Base-by-base conservation (phyloP, 2,888 invertebrate species). In the Hydraecia micacea region DNA sequence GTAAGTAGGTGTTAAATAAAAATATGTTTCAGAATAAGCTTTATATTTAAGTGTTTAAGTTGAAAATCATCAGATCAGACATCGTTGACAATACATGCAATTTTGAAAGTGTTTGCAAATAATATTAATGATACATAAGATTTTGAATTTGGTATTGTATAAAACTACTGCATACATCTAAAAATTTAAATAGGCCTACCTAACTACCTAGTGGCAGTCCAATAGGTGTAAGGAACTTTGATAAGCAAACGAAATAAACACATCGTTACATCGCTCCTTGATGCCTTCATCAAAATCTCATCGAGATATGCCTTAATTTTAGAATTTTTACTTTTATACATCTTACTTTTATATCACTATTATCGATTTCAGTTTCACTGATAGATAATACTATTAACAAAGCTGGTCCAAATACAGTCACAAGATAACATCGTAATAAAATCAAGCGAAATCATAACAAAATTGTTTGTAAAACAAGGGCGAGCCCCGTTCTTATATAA, bases 381-480 rank as follows among this genome's bases (percentile, higher is more conserved):
- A 95, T 87, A 88, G 89, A 90, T 91, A 91, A 89, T 89, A 91
- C 89, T 90, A 91, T 88, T 93, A 91, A 93, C 92, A 94, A 95
- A 94, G 93, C 95, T 96, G 95, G 95, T 96, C 95, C 95, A 90
- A 93, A 92, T 93, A 92, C 92, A 89, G 89, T 89, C 88, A 88
- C 86, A 83, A 85, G 87, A 91, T 93, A 93, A 94, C 92, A 93
- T 92, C 91, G 93, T 92, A 91, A 91, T 95, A 94, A 93, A 95
- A 93, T 94, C 91, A 93, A 93, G 92, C 92, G 91, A 90, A 92
- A 92, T 91, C 86, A 89, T 93, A 95, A 95, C 94, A 94, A 92
- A 93, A 90, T 82, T 79, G 80, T 89, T 89, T 88, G 84, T 85
- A 77, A 86, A 85, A 81, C 74, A 73, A 75, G 82, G 82, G 71